Evolutionary conservation across 2,113 vertebrate species (phyloP).

Genomic region (Corythoichthys haematopterus): DNA sequence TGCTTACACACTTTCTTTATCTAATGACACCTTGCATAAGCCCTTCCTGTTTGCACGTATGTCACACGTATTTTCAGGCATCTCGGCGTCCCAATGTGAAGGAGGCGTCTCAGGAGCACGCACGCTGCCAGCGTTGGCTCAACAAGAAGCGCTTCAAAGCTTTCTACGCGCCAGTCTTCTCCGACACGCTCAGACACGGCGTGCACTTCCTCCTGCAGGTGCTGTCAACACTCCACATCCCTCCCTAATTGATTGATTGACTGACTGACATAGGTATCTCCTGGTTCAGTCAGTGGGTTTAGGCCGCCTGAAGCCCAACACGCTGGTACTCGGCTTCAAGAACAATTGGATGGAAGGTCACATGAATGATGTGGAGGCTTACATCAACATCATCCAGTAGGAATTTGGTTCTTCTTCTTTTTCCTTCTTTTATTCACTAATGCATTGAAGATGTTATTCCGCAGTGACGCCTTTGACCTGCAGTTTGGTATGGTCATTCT

Average conservation of each 20-base stretch:
- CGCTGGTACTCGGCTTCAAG: constrained; percentile 92
- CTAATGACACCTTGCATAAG: neutral
- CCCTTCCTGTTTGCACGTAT: neutral
- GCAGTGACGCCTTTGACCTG: constrained; percentile 91
- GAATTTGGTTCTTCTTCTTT: constrained; percentile 15
- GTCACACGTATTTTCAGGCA: constrained; percentile 59
- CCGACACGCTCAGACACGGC: constrained; percentile 88
- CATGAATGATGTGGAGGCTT: constrained; percentile 90
- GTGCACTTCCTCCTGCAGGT: constrained; percentile 90
- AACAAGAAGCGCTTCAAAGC: constrained; percentile 89
- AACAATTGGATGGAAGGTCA: constrained; percentile 88
- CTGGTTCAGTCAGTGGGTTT: constrained; percentile 82
- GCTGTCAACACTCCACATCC: neutral
- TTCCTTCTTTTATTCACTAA: neutral
- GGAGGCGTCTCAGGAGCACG: constrained; percentile 81
- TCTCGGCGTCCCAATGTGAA: constrained; percentile 86
- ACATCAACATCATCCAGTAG: constrained; percentile 94
- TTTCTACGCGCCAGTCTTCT: constrained; percentile 88
- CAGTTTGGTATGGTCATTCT: constrained; percentile 90
- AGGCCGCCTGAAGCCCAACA: constrained; percentile 92
- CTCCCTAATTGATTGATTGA: neutral
- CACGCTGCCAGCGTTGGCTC: constrained; percentile 88
- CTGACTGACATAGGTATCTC: neutral
- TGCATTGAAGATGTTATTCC: constrained; percentile 13
- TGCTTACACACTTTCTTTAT: neutral